Conservation (phyloP, 2,888 invertebrate genomes). For the Cremastinae sp. region DNA sequence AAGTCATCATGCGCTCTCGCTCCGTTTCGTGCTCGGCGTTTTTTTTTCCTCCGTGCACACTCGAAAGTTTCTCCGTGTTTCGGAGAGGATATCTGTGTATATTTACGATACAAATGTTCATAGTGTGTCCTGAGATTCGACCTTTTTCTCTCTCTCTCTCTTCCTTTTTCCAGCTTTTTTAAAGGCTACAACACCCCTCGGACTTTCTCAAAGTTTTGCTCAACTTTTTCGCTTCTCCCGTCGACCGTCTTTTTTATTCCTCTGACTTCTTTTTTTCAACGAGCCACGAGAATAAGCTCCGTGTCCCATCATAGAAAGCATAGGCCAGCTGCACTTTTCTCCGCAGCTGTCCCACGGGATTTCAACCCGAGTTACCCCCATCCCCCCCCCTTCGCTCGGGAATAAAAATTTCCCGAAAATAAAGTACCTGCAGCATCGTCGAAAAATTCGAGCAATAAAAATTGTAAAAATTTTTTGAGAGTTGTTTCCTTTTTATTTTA, state of each 20-base stretch:
- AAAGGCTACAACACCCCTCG: conserved; percentile 25
- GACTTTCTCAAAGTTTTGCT: conserved; percentile 50
- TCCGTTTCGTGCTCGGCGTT: background rate
- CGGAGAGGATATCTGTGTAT: background rate
- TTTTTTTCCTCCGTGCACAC: conserved; percentile 26
- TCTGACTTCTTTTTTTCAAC: background rate
- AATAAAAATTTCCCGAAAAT: background rate
- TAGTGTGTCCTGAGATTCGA: conserved; percentile 38
- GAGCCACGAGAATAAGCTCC: conserved; percentile 12
- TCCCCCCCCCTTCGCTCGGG: conserved; percentile 14
- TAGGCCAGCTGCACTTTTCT: conserved; percentile 29
- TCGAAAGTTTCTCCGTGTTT: conserved; percentile 39
- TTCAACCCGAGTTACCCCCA: conserved; percentile 12
- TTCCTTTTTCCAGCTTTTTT: conserved; percentile 43
- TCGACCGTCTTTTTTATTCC: background rate
- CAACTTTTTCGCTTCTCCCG: background rate
- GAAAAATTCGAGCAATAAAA: background rate
- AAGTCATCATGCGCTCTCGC: conserved; percentile 25
- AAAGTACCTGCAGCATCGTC: background rate
- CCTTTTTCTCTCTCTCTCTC: conserved; percentile 12
- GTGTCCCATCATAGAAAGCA: conserved; percentile 30
- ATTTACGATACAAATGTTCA: background rate
- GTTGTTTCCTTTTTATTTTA: no score
- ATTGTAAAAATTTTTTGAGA: background rate
- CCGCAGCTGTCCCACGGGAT: conserved; percentile 26